A percentile compares a stretch with the other conserved stretches of the same genome.
These are phyloP conservation scores for Hydractinia echinata DNA, from an alignment of 30 jellyfish, hydroid and myxozoan genomes.

Conservation along the genomic window DNA sequence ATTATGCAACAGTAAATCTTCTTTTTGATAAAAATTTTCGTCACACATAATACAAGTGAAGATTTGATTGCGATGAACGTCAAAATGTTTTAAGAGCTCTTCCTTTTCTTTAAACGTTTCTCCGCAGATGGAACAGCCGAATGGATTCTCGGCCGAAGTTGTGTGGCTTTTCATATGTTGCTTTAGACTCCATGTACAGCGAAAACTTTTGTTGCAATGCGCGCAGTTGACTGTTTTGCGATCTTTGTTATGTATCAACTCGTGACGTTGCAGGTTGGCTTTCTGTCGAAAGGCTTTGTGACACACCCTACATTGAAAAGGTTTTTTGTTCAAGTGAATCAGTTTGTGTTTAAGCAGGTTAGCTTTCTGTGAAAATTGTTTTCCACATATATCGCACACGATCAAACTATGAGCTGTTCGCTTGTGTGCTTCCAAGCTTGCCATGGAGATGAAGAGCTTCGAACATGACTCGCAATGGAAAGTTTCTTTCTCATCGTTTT, in stretches of 20 bases:
- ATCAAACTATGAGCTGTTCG: slow-evolving; percentile 22
- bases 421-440: slow-evolving; percentile 34
- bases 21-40: neutral
- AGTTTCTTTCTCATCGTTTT: slow-evolving; percentile 3
- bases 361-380: slow-evolving; percentile 35
- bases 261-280: slow-evolving; percentile 41
- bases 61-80: slow-evolving; percentile 6
- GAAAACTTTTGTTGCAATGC: slow-evolving; percentile 25
- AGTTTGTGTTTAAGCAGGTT: slow-evolving; percentile 27
- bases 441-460: slow-evolving; percentile 26
- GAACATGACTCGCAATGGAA: slow-evolving; percentile 35
- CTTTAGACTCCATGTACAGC: slow-evolving; percentile 34
- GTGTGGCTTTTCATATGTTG: slow-evolving; percentile 35
- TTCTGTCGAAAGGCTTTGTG: slow-evolving; percentile 41
- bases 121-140: slow-evolving; percentile 27
- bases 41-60: neutral
- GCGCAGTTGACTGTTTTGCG: slow-evolving; percentile 32
- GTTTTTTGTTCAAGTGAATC: slow-evolving; percentile 26
- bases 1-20: neutral
- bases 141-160: neutral
- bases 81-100: slow-evolving; percentile 5
- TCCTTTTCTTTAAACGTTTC: slow-evolving; percentile 32
- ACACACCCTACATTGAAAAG: slow-evolving; percentile 23
- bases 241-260: slow-evolving; percentile 37
- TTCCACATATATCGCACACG: slow-evolving; percentile 38